Evolutionary conservation across 2,797 vertebrate species (phyloP).

Genomic region (Oceanodroma leucorhoa): DNA sequence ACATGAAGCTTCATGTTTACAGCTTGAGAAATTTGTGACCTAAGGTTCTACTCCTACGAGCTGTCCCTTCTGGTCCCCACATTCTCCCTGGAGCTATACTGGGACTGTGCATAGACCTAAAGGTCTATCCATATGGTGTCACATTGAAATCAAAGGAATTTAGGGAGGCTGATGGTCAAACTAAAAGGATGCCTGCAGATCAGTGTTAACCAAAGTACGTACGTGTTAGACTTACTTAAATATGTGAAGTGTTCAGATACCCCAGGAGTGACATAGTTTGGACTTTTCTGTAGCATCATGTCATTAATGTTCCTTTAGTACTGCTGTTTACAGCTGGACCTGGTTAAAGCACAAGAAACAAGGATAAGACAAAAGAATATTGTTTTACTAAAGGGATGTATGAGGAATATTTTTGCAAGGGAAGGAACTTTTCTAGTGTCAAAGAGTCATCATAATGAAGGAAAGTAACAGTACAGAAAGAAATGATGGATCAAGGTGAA

Average conservation of each 20-base stretch:
- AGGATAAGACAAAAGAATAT: neutral
- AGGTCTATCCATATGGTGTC: fast-evolving
- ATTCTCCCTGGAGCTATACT: neutral
- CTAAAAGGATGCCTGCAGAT: neutral
- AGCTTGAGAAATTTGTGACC: neutral
- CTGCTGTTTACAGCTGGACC: neutral
- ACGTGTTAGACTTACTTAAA: neutral
- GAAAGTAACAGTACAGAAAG: neutral
- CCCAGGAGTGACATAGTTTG: neutral
- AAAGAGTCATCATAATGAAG: neutral
- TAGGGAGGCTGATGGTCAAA: neutral
- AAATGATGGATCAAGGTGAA: neutral
- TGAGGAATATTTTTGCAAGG: neutral
- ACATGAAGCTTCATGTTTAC: neutral
- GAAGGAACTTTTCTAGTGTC: neutral
- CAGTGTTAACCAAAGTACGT: neutral
- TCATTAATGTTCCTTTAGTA: neutral
- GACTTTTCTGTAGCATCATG: neutral
- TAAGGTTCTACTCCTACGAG: neutral
- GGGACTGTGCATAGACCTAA: neutral
- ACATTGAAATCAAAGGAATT: neutral
- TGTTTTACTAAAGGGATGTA: neutral
- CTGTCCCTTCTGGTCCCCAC: neutral
- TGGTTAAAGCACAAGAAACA: neutral
- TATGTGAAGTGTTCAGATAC: neutral